Evolutionary conservation across 2,113 vertebrate species (phyloP).

Genomic region (Ochotona curzoniae): DNA sequence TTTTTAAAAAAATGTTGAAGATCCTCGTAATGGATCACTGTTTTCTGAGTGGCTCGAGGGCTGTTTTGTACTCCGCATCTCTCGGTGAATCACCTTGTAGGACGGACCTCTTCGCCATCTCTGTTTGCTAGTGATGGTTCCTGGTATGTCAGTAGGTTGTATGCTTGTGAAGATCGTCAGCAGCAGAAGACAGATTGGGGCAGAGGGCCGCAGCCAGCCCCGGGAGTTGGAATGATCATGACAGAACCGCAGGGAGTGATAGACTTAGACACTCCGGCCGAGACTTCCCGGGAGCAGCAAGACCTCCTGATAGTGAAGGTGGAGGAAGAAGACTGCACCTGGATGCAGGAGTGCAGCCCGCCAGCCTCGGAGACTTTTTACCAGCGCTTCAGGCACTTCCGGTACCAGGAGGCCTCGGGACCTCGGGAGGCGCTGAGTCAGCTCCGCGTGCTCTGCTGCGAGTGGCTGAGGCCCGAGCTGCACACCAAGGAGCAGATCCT

Average conservation of each 20-base stretch:
- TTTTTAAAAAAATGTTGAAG: neutral
- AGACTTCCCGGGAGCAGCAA: slow-evolving; percentile 68
- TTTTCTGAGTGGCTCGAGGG: neutral
- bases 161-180: slow-evolving; percentile 43
- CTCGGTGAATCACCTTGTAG: slow-evolving; percentile 19
- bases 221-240: slow-evolving; percentile 77
- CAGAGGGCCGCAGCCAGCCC: neutral
- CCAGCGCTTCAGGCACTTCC: slow-evolving; percentile 79
- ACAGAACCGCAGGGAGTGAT: slow-evolving; percentile 65
- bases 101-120: slow-evolving; percentile 36
- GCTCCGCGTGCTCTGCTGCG: slow-evolving; percentile 77
- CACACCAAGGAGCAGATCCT: slow-evolving; percentile 82
- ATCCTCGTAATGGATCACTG: neutral
- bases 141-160: slow-evolving; percentile 56
- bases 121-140: slow-evolving; percentile 63
- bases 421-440: slow-evolving; percentile 78
- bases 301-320: slow-evolving; percentile 81
- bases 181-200: slow-evolving; percentile 17
- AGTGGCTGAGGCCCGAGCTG: slow-evolving; percentile 77
- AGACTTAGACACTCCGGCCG: slow-evolving; percentile 69
- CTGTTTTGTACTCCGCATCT: neutral
- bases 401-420: slow-evolving; percentile 77
- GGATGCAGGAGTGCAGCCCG: slow-evolving; percentile 70
- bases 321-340: slow-evolving; percentile 80
- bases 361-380: slow-evolving; percentile 68